phyloP scores from a whole-genome alignment of 2,888 invertebrate species.

The Dicranocentrus wangi region DNA sequence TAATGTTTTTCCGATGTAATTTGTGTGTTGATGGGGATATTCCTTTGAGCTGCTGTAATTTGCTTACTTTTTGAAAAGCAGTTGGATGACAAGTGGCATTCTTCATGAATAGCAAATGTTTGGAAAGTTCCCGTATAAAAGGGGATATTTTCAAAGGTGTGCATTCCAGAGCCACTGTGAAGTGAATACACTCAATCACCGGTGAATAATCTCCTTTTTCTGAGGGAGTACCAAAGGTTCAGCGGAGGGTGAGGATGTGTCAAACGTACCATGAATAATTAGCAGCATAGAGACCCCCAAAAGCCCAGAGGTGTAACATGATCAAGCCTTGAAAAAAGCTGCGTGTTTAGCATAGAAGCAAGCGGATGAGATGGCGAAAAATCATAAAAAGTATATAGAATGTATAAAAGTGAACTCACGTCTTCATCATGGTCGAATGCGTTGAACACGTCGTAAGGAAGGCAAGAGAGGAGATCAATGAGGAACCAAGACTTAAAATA shows the following conservation, averaged over 20 bases:
- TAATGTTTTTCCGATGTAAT: no score
- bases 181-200: no score
- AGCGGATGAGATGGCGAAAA: constrained; percentile 2
- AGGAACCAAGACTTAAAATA: constrained; percentile 99
- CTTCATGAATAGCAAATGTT: no score
- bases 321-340: background rate
- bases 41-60: background rate
- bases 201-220: background rate
- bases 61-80: no score
- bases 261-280: constrained; percentile 58
- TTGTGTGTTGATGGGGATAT: no score
- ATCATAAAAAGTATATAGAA: constrained; percentile 15
- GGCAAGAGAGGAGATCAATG: constrained; percentile 97
- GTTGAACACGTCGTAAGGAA: constrained; percentile 99
- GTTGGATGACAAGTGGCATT: no score
- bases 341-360: background rate
- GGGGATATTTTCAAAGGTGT: no score
- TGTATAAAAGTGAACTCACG: constrained; percentile 78
- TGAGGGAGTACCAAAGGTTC: background rate
- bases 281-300: background rate
- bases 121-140: no score
- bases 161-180: no score
- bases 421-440: constrained; percentile 99
- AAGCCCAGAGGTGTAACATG: constrained; percentile 4
- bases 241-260: constrained; percentile 40